These are phyloP conservation scores for Cabera pusaria DNA, from an alignment of 2,888 invertebrate genomes.

Conservation along the genomic window DNA sequence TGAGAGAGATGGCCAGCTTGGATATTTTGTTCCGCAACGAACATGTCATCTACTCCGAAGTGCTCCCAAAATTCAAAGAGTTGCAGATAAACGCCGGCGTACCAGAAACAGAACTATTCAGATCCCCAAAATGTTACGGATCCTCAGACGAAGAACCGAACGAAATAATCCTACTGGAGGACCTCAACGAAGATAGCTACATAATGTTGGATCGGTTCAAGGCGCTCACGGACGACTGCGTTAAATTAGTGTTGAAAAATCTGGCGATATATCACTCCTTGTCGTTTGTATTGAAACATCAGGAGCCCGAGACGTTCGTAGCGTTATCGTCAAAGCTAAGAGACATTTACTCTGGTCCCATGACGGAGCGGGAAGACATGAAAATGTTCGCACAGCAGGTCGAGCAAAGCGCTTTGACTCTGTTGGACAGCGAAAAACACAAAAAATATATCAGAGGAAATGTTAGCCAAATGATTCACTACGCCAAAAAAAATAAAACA, in stretches of 20 bases:
- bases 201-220: constrained; percentile 45
- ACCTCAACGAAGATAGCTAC: constrained; percentile 41
- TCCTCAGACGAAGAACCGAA: constrained; percentile 13
- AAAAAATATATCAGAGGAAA: constrained; percentile 32
- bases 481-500: constrained; percentile 23
- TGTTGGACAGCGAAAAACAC: constrained; percentile 38
- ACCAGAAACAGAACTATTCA: constrained; percentile 40
- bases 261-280: constrained; percentile 52
- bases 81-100: constrained; percentile 43
- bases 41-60: constrained; percentile 41
- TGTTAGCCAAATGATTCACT: constrained; percentile 11
- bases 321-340: constrained; percentile 27
- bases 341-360: constrained; percentile 27
- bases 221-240: constrained; percentile 38
- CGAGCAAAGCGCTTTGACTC: constrained; percentile 23
- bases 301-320: constrained; percentile 41
- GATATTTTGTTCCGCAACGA: constrained; percentile 44
- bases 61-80: constrained; percentile 37
- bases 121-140: constrained; percentile 25
- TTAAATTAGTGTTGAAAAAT: constrained; percentile 44
- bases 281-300: constrained; percentile 46
- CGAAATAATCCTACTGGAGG: constrained; percentile 44
- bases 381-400: constrained; percentile 15
- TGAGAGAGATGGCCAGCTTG: constrained; percentile 30
- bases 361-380: constrained; percentile 2